These are phyloP conservation scores for Protaetia brevitarsis DNA, from an alignment of 1,140 invertebrate genomes.

Conservation along the genomic window DNA sequence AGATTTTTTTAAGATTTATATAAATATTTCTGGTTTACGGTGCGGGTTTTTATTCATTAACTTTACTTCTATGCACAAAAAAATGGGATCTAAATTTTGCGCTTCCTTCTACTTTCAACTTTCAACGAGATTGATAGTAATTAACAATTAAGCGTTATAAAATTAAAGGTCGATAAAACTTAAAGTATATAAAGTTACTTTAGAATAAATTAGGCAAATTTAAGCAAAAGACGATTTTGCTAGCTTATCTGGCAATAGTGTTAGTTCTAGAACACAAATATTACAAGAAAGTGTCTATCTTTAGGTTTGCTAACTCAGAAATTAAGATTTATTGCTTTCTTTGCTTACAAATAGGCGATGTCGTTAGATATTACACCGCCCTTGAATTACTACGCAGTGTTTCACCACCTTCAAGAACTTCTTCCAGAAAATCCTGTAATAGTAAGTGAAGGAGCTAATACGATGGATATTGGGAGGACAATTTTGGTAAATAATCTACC, in stretches of 20 bases:
- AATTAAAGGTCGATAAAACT: no score
- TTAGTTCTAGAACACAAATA: constrained; percentile 27
- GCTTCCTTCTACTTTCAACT: no score
- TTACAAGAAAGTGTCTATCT: constrained; percentile 28
- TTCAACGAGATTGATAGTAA: no score
- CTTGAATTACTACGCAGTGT: constrained; percentile 91
- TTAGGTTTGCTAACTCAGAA: constrained; percentile 43
- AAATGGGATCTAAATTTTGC: no score
- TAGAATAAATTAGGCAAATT: no score
- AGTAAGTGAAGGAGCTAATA: constrained; percentile 97
- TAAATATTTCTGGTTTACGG: no score
- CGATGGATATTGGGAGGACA: constrained; percentile 95
- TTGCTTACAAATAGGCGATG: constrained; percentile 52
- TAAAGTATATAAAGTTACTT: no score
- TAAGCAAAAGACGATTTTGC: constrained; percentile 23
- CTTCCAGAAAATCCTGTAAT: constrained; percentile 84
- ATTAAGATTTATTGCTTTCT: no score
- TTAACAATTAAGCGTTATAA: no score
- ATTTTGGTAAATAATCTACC: constrained; percentile 80
- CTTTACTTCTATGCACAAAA: no score
- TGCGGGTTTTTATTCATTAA: no score
- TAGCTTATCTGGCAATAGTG: not conserved
- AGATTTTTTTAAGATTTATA: no score
- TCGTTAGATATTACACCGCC: constrained; percentile 65
- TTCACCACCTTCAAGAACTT: constrained; percentile 71